phyloP scores from a whole-genome alignment of 2,888 invertebrate species.

The Drosophila engyochracea region DNA sequence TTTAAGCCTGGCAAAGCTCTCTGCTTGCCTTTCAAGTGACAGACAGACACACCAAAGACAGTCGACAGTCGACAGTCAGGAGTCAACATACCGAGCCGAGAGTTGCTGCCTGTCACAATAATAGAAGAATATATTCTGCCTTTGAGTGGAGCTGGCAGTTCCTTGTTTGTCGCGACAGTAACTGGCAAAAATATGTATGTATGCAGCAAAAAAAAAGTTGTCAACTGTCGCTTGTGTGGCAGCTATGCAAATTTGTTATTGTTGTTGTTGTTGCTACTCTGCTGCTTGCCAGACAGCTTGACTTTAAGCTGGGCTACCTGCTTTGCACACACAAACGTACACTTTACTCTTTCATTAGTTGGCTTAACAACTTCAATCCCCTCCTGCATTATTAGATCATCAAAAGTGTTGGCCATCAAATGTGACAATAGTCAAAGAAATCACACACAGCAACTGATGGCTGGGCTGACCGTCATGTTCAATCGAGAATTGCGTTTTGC shows the following conservation, averaged over 20 bases:
- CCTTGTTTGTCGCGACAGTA: constrained; percentile 33
- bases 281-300: constrained; percentile 23
- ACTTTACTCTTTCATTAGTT: constrained; percentile 38
- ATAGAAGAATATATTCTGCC: constrained; percentile 62
- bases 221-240: constrained; percentile 64
- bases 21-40: constrained; percentile 33
- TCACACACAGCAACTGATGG: constrained; percentile 17
- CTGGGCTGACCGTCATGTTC: neutral
- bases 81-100: constrained; percentile 18
- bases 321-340: neutral
- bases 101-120: constrained; percentile 62
- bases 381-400: constrained; percentile 66
- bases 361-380: neutral
- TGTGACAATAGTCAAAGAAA: constrained; percentile 66
- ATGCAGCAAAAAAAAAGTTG: constrained; percentile 50
- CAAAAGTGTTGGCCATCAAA: constrained; percentile 76
- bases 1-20: constrained; percentile 39
- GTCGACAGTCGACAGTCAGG: constrained; percentile 32
- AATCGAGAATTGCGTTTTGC: neutral
- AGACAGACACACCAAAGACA: constrained; percentile 32
- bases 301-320: constrained; percentile 39
- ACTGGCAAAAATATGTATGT: constrained; percentile 13
- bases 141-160: constrained; percentile 12
- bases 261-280: constrained; percentile 2
- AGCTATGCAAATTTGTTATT: constrained; percentile 61